A percentile compares a stretch with the other conserved stretches of the same genome.
Evolutionary conservation across 2,888 invertebrate genomes (phyloP).

Genomic region (Drosophila cyrtoloma): DNA sequence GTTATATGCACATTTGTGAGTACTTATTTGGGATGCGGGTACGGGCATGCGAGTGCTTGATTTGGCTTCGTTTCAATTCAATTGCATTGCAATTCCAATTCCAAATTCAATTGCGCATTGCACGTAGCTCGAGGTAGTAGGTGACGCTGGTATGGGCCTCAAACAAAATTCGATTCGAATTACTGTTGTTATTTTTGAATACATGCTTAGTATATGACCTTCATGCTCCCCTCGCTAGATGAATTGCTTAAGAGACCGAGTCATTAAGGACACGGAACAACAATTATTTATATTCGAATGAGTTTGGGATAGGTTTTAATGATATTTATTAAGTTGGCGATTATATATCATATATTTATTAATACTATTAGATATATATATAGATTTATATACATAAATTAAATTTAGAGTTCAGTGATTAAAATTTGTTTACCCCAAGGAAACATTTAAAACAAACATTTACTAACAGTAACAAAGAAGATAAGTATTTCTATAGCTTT

Average conservation of each 20-base stretch:
- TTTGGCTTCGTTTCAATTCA: slow-evolving; percentile 56
- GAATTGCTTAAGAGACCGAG: slow-evolving; percentile 1
- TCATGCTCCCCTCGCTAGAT: neutral
- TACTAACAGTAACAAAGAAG: neutral
- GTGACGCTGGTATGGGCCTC: slow-evolving; percentile 1
- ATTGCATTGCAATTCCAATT: slow-evolving; percentile 46
- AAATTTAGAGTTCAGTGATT: neutral
- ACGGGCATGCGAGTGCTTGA: slow-evolving; percentile 43
- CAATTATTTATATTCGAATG: neutral
- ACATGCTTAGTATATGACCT: neutral
- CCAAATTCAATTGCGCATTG: slow-evolving; percentile 37
- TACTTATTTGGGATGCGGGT: slow-evolving; percentile 48
- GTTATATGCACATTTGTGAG: slow-evolving; percentile 71
- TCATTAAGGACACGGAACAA: neutral
- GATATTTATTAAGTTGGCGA: neutral
- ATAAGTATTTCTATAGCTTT: neutral
- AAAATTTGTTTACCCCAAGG: neutral
- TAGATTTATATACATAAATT: neutral
- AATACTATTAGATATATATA: too few species aligned
- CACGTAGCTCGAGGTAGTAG: neutral
- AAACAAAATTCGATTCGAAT: slow-evolving; percentile 3
- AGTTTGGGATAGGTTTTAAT: neutral
- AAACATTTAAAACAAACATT: neutral
- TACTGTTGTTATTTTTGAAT: slow-evolving; percentile 7
- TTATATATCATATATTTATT: too few species aligned